Evolutionary conservation across 1,140 invertebrate species (phyloP).

Genomic region (Macrotrachela quadricornifera): DNA sequence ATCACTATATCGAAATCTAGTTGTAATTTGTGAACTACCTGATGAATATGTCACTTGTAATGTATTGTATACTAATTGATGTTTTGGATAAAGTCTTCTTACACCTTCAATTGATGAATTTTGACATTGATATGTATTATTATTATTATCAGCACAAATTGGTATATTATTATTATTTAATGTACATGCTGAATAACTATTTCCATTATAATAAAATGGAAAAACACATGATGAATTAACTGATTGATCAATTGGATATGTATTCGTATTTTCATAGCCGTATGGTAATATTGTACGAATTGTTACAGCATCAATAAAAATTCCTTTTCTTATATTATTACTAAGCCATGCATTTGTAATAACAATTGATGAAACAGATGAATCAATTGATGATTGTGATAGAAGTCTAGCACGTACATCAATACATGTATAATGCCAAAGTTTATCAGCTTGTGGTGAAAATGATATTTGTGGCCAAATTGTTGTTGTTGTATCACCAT

Average conservation of each 20-base stretch:
- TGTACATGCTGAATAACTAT: background rate
- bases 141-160: no score
- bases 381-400: background rate
- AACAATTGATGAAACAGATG: background rate
- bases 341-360: background rate
- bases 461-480: no score
- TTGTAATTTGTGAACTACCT: no score
- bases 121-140: no score
- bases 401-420: background rate
- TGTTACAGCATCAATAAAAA: slow-evolving; percentile 1
- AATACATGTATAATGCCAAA: slow-evolving; percentile 6
- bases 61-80: no score
- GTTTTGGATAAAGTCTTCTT: no score
- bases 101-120: no score
- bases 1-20: no score
- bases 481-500: no score
- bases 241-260: no score
- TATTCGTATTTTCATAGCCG: background rate
- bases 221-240: background rate
- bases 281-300: background rate
- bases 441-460: background rate
- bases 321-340: background rate
- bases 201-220: background rate
- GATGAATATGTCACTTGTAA: no score
- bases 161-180: no score